Percentiles rank a stretch among this genome's conserved stretches.
Evolutionary conservation across 2,113 vertebrate species (phyloP).

Genomic region (Erpornis zantholeuca): DNA sequence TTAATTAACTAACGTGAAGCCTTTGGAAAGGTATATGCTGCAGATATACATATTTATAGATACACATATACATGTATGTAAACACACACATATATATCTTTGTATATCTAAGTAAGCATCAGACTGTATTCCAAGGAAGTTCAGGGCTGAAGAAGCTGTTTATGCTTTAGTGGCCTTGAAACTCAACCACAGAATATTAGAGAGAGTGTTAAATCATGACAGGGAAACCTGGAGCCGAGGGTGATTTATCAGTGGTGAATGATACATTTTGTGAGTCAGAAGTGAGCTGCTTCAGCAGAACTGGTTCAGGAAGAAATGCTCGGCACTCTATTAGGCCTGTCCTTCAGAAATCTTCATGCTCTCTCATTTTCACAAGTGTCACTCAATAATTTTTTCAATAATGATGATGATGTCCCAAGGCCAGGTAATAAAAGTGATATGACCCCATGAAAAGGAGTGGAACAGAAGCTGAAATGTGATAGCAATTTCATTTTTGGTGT

Average conservation of each 20-base stretch:
- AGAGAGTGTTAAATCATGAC: neutral
- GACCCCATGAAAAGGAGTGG: neutral
- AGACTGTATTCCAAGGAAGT: neutral
- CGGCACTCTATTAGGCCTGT: neutral
- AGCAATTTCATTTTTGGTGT: neutral
- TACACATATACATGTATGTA: neutral
- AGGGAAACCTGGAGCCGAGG: neutral
- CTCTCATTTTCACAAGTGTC: neutral
- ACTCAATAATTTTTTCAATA: neutral
- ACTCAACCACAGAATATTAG: neutral
- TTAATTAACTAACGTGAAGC: neutral
- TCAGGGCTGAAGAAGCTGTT: slow-evolving; percentile 3
- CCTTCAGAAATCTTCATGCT: neutral
- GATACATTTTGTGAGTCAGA: neutral
- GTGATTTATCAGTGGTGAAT: neutral
- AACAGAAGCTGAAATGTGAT: neutral
- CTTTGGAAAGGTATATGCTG: neutral
- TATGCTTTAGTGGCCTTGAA: neutral
- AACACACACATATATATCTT: neutral
- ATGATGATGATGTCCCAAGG: neutral
- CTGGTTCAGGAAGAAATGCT: neutral
- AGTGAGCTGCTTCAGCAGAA: neutral
- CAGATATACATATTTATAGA: neutral
- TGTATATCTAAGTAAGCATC: neutral
- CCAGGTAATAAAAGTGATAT: neutral